A percentile compares a stretch with the other conserved stretches of the same genome.
Conservation (phyloP, 2,888 invertebrate species). For the Aphodius sticticus region DNA sequence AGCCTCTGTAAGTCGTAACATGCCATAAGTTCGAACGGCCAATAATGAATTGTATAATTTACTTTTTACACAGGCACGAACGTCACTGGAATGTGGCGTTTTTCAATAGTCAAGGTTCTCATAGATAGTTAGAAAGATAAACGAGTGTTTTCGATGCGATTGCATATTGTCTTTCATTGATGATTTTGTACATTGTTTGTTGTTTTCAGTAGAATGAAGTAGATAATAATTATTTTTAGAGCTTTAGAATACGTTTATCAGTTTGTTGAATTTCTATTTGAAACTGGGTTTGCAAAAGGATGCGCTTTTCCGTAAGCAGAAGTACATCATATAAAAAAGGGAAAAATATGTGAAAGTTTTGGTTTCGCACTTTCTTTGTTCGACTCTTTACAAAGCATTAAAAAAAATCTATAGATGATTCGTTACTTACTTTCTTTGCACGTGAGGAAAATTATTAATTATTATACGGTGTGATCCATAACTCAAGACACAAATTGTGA, state of each 20-base stretch:
- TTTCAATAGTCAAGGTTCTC: neutral
- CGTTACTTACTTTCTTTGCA: neutral
- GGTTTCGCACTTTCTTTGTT: neutral
- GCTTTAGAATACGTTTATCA: no score
- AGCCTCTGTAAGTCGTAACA: neutral
- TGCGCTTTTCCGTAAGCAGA: neutral
- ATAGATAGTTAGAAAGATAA: neutral
- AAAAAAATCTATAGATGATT: neutral
- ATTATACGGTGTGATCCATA: no score
- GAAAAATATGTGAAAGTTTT: conserved; percentile 4
- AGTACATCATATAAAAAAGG: neutral
- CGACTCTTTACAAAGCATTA: neutral
- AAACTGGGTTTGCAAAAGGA: neutral
- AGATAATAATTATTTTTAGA: no score
- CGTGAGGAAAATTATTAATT: no score
- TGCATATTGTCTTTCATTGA: neutral
- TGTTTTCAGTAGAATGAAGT: no score
- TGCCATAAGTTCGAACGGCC: neutral
- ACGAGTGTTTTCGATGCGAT: neutral
- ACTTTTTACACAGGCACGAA: neutral
- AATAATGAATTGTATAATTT: conserved; percentile 4
- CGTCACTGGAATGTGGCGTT: neutral
- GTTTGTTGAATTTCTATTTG: neutral
- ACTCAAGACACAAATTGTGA: no score
- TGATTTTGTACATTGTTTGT: neutral